phyloP scores from a whole-genome alignment of 1,140 invertebrate genomes.

The Drosophila littoralis region DNA sequence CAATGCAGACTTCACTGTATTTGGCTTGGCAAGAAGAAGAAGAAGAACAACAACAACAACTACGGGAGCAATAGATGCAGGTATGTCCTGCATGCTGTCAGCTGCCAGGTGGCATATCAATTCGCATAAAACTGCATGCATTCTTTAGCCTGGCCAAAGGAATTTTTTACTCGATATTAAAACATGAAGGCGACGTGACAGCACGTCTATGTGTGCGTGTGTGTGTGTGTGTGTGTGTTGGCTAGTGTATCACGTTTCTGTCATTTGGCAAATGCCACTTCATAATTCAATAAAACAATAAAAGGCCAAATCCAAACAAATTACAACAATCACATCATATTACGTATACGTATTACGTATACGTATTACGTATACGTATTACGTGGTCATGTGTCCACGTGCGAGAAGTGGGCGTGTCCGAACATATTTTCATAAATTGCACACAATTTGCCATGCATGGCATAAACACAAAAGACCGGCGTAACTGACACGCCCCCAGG shows the following conservation, averaged over 20 bases:
- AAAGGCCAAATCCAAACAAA: conserved; percentile 79
- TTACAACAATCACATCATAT: conserved; percentile 80
- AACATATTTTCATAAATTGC: conserved; percentile 80
- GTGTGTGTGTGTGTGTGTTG: conserved; percentile 19
- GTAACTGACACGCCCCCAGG: conserved; percentile 11
- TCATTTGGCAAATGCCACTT: conserved; percentile 77
- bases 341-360: conserved; percentile 4
- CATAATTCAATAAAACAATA: conserved; percentile 84
- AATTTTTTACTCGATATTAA: conserved; percentile 53
- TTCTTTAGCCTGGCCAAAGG: conserved; percentile 47
- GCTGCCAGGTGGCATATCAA: conserved; percentile 61
- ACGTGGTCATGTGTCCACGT: background rate
- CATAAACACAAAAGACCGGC: conserved; percentile 58
- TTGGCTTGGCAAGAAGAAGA: conserved; percentile 6
- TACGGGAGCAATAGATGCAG: conserved; percentile 6
- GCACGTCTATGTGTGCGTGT: background rate
- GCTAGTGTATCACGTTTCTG: conserved; percentile 71
- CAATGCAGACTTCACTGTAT: background rate
- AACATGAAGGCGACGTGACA: conserved; percentile 22
- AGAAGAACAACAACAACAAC: background rate
- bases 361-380: too few relatives aligned
- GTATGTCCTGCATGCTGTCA: conserved; percentile 10
- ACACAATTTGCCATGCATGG: conserved; percentile 74
- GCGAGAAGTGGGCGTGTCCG: conserved; percentile 7
- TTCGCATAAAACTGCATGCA: conserved; percentile 58